These are phyloP conservation scores for Ischnura elegans DNA, from an alignment of 2,888 invertebrate species.

Conservation along the genomic window DNA sequence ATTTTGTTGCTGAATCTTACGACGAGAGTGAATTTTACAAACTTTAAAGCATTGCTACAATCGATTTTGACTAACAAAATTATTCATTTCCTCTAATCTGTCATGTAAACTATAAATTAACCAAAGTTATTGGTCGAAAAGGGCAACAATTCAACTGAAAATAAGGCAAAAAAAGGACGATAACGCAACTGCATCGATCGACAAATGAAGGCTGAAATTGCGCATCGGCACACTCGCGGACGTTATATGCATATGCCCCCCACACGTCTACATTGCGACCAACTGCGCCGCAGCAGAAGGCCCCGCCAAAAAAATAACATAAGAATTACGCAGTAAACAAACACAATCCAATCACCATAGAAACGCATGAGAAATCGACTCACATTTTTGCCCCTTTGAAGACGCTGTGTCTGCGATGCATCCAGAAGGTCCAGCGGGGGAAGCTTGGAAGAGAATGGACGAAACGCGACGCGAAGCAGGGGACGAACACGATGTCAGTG, in stretches of 20 bases:
- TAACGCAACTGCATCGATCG: not conserved
- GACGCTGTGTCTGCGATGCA: conserved; percentile 38
- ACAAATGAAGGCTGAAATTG: not conserved
- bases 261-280: not conserved
- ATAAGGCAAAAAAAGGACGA: not conserved
- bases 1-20: too few species aligned
- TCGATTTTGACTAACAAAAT: too few species aligned
- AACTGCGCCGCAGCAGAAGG: not conserved
- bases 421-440: conserved; percentile 15
- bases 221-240: not conserved
- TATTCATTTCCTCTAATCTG: too few species aligned
- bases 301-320: not conserved
- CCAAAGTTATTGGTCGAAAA: not conserved
- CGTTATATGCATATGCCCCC: too few species aligned
- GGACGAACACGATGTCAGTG: not conserved
- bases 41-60: too few species aligned
- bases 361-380: not conserved
- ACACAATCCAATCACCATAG: not conserved
- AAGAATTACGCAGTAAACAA: not conserved
- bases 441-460: not conserved
- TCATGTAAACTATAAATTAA: too few species aligned
- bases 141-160: not conserved
- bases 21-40: too few species aligned
- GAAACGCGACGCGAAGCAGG: not conserved
- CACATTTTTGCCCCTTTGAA: conserved; percentile 34